Evolutionary conservation across 2,113 vertebrate species (phyloP).

Genomic region (Strigops habroptila): DNA sequence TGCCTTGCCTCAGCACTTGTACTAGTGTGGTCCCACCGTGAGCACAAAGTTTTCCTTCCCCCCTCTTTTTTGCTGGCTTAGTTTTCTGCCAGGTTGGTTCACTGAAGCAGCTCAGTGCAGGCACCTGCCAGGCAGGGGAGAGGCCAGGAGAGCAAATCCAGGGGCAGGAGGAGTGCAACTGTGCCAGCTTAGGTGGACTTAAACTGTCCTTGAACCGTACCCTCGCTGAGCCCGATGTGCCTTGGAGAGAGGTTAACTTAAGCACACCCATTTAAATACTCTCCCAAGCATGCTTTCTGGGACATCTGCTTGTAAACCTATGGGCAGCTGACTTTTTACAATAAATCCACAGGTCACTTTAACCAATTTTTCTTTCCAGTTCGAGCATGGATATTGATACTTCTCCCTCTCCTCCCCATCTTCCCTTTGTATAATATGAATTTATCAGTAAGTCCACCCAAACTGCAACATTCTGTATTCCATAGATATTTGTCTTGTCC

Average conservation of each 20-base stretch:
- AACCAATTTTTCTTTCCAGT: background rate
- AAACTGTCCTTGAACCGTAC: constrained; percentile 14
- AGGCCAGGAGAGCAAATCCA: background rate
- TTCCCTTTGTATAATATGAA: background rate
- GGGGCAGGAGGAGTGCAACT: background rate
- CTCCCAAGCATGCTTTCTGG: background rate
- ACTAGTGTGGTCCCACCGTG: accelerated
- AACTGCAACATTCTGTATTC: background rate
- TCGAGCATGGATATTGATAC: background rate
- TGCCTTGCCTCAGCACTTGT: background rate
- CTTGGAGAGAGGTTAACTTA: background rate
- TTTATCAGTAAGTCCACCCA: background rate
- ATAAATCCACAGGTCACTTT: background rate
- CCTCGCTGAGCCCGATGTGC: background rate
- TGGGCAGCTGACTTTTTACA: background rate
- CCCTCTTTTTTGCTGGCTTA: background rate
- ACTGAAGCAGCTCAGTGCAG: background rate
- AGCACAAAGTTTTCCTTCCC: background rate
- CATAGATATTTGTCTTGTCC: background rate
- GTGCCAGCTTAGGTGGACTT: background rate
- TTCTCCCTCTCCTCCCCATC: background rate
- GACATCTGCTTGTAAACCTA: background rate
- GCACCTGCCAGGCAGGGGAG: background rate
- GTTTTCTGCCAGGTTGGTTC: background rate
- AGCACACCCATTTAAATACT: background rate